Conservation (phyloP, 2,113 vertebrate genomes). For the Telmatochromis bifrenatus region DNA sequence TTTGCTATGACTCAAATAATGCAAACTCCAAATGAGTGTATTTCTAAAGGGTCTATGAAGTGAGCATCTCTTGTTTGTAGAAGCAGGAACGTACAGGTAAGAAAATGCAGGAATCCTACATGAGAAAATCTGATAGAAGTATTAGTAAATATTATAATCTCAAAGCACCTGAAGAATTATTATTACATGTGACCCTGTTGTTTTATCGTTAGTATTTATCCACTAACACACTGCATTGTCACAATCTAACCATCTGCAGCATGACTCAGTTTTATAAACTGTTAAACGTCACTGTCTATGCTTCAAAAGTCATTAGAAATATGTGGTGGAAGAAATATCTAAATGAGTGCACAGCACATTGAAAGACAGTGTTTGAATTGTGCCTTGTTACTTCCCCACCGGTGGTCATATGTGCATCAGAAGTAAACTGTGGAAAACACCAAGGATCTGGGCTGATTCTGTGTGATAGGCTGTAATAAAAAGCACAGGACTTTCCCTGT, state of each 20-base stretch:
- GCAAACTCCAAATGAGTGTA: not conserved
- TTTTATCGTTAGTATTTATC: rapidly evolving
- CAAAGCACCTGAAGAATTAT: not conserved
- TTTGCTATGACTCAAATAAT: not conserved
- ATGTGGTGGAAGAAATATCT: not conserved
- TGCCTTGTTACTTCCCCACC: not conserved
- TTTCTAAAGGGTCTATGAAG: not conserved
- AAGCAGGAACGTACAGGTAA: not conserved
- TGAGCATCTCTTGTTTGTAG: not conserved
- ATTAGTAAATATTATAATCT: not conserved
- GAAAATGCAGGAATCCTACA: not conserved
- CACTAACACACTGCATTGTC: not conserved
- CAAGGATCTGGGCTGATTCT: not conserved
- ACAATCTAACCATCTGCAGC: not conserved
- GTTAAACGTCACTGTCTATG: not conserved
- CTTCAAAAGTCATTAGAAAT: not conserved
- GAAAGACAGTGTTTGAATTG: not conserved
- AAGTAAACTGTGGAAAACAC: not conserved
- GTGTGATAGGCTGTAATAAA: not conserved
- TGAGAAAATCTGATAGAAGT: not conserved
- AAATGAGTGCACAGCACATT: not conserved
- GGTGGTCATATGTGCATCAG: not conserved
- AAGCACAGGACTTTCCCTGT: constrained; percentile 4
- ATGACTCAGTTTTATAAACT: not conserved
- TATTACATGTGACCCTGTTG: not conserved